Evolutionary conservation across 2,797 vertebrate species (phyloP), one percentile per base, ranked within the genome.

Genomic region (Ctenopoma kingsleyae): DNA sequence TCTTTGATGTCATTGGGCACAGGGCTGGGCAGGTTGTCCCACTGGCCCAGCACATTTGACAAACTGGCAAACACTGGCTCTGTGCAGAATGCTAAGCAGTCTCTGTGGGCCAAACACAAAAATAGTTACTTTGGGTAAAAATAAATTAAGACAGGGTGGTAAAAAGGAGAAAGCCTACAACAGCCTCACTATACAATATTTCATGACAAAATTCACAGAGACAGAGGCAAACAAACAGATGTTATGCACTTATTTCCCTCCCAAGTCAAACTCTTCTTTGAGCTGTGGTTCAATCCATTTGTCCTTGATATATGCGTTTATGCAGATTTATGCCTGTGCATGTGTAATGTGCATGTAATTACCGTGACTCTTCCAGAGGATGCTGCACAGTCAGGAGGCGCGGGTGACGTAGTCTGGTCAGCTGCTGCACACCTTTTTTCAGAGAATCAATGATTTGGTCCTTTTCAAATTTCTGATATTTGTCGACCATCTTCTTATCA

Each of bases 291-390:
- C 61, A 51, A 50, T 65, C 52, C 46, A 27, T 55, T 47, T 71
- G 59, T 32, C 51, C 52, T 66, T 67, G 27, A 27, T 65, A 5
- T 43, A 2, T 7, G 9, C 22, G 66, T 59, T 6, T 57, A 40
- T 25, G 8, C 61, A 55, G 53, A 47, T 60, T 23, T 27, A 46
- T 47, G 41, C 12, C 35, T 40, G 61, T 35, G n/a, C 49, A 12
- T 69, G 25, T 41, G 53, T 65, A 27, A 27, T 27, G 38, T 32
- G 47, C 27, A 51, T 23, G 50, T 49, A 67, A 58, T 95, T 88
- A 99, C 98, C 98, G 95, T 56, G 98, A 99, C 90, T 99, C 98
- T 83, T 99, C 98, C 72, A 99, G 93, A 32, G 98, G 98, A 89
- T 99, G 98, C 70, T 99, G 98, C 16, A 99, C 98, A 20, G 98